Percentiles rank a stretch among this genome's conserved stretches.
Evolutionary conservation across 2,888 invertebrate species (phyloP).

Genomic region (Megamerina dolium): DNA sequence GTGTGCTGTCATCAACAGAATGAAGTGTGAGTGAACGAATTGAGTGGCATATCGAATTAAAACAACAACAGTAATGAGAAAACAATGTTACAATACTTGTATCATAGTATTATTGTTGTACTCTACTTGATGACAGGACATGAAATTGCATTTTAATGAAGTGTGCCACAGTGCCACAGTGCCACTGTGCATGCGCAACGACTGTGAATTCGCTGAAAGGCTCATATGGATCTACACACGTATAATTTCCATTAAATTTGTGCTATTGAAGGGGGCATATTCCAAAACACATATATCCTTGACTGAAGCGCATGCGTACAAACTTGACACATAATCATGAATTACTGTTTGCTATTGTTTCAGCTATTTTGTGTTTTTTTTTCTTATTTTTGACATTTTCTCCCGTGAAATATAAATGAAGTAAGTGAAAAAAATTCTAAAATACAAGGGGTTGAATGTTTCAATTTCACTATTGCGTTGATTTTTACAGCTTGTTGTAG

Average conservation of each 20-base stretch:
- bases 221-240: too few relatives aligned
- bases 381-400: background rate
- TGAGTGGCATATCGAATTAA: background rate
- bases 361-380: background rate
- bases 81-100: background rate
- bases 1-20: background rate
- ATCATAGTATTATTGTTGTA: background rate
- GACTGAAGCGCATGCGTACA: too few relatives aligned
- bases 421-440: background rate
- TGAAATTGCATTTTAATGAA: constrained; percentile 22
- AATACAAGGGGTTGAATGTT: background rate
- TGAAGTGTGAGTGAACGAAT: background rate
- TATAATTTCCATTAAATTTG: too few relatives aligned
- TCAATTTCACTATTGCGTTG: too few relatives aligned
- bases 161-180: constrained; percentile 18
- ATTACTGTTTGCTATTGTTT: background rate
- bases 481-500: too few relatives aligned
- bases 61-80: too few relatives aligned
- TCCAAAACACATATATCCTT: too few relatives aligned
- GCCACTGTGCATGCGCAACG: background rate
- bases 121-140: constrained; percentile 10
- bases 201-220: too few relatives aligned
- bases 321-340: too few relatives aligned
- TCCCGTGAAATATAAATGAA: background rate
- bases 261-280: too few relatives aligned